These are phyloP conservation scores for Helicorthomorpha holstii DNA, from an alignment of 1,140 invertebrate species.

Conservation along the genomic window DNA sequence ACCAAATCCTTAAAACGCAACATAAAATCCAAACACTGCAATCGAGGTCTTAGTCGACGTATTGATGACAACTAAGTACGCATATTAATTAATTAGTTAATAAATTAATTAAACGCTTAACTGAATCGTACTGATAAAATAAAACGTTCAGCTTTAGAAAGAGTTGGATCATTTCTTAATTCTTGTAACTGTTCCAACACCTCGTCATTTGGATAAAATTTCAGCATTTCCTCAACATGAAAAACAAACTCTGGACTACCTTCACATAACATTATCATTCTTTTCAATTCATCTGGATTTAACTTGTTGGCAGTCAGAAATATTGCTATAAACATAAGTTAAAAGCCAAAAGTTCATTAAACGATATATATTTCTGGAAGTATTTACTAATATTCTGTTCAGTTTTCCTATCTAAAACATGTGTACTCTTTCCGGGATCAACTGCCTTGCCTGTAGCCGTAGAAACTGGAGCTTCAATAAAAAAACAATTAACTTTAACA, in stretches of 20 bases:
- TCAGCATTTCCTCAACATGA: conserved; percentile 26
- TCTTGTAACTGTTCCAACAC: conserved; percentile 66
- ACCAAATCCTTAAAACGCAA: conserved; percentile 64
- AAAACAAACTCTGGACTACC: conserved; percentile 54
- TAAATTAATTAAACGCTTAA: too few relatives aligned
- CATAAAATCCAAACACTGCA: conserved; percentile 82
- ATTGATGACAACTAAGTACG: conserved; percentile 46
- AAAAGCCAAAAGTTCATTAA: neutral
- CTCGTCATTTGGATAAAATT: conserved; percentile 77
- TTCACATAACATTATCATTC: conserved; percentile 68
- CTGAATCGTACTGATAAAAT: conserved; percentile 57
- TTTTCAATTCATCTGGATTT: conserved; percentile 68
- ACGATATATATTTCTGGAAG: neutral
- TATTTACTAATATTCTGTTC: conserved; percentile 72
- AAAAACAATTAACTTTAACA: too few relatives aligned
- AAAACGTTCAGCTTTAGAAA: conserved; percentile 90
- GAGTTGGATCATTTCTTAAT: conserved; percentile 54
- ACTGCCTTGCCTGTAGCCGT: neutral
- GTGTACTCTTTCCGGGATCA: conserved; percentile 32
- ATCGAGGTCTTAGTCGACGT: conserved; percentile 66
- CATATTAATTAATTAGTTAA: too few relatives aligned
- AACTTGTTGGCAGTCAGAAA: conserved; percentile 76
- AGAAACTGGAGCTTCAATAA: too few relatives aligned
- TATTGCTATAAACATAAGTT: conserved; percentile 37
- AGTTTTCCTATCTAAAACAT: conserved; percentile 77